Evolutionary conservation across 2,797 vertebrate species (phyloP), one percentile per base, ranked within the genome.

Genomic region (Helostoma temminkii): DNA sequence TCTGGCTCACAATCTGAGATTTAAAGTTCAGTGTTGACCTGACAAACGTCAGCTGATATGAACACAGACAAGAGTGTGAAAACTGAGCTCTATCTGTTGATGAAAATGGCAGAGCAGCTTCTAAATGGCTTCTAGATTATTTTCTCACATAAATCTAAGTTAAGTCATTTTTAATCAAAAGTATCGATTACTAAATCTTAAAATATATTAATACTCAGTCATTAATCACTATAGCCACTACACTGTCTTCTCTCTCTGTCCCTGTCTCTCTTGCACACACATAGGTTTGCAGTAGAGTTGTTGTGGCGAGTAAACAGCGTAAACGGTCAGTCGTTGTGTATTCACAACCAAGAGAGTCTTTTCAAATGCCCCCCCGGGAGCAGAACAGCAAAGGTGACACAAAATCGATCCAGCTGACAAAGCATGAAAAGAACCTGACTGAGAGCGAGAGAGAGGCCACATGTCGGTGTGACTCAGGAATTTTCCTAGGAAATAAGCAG

Each of bases 361-460:
- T 79, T 84, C 58, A 71, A 71, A 78, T 41, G 45, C 49, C 75
- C 74, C 76, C 74, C 18, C 15, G 68, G 72, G 68, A 79, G 64
- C 49, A 60, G 34, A 69, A 77, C 70, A 62, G 66, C 72, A 65
- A 66, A 47, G 6, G 53, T 47, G 67, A 70, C 70, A 82, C 67
- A 72, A 78, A 82, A 80, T 82, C 67, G 28, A 85, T 74, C 34
- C 6, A 19, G 54, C 59, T 69, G 66, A 71, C 43, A 37, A 64
- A 54, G 53, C 48, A 47, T 66, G 69, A 73, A 37, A 66, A 66
- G 53, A 41, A 48, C 1, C 16, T 6, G 53, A 48, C 8, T 21
- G 50, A 48, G 43, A 21, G 60, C 25, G 24, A 39, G 52, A 21
- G 34, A 36, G 61, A 47, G 61, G 50, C 50, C 39, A 28, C 59